Conservation (phyloP, 2,113 vertebrate species). For the Cephalopterus ornatus region DNA sequence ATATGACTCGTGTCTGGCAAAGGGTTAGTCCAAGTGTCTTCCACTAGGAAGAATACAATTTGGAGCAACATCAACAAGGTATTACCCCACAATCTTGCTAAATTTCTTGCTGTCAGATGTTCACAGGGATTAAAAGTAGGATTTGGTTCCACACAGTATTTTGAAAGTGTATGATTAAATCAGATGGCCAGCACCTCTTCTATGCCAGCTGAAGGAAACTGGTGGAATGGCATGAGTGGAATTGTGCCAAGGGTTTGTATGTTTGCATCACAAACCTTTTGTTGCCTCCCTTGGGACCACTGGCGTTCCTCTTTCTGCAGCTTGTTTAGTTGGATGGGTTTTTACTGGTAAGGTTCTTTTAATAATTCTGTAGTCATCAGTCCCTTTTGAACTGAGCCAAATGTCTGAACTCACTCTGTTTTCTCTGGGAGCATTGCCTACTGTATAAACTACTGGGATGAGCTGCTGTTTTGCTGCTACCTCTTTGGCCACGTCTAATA, state of each 20-base stretch:
- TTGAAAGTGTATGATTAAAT: background rate
- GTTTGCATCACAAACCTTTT: background rate
- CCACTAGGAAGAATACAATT: background rate
- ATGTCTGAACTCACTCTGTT: background rate
- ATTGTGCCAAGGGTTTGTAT: background rate
- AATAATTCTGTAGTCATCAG: background rate
- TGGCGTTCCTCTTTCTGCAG: background rate
- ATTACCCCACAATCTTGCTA: background rate
- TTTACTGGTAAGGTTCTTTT: background rate
- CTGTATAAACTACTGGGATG: background rate
- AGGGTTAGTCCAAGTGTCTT: background rate
- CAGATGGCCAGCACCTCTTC: background rate
- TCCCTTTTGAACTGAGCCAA: background rate
- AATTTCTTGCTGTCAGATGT: background rate
- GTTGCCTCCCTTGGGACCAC: background rate
- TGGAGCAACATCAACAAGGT: background rate
- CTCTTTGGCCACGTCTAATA: background rate
- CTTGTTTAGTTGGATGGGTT: rapidly evolving
- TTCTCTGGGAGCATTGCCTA: background rate
- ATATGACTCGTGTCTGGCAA: background rate
- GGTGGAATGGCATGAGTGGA: background rate
- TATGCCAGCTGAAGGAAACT: background rate
- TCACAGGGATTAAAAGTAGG: background rate
- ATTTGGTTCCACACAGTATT: background rate
- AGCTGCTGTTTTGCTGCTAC: background rate